Conservation (phyloP, 1,140 invertebrate genomes). For the Nymphalis io region DNA sequence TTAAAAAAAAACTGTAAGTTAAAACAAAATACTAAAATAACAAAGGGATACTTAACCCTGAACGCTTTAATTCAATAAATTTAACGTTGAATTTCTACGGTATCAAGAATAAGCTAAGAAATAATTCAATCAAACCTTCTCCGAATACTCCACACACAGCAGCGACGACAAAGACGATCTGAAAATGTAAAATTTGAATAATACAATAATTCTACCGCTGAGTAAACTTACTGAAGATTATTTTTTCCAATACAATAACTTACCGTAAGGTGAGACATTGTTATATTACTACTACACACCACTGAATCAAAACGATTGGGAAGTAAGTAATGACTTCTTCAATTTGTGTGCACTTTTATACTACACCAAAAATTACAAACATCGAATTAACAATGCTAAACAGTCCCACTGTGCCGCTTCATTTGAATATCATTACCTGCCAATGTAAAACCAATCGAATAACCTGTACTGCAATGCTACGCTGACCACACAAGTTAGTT, state of each 20-base stretch:
- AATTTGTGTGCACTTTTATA: conserved; percentile 72
- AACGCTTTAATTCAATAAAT: neutral
- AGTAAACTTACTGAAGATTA: neutral
- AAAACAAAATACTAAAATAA: no score
- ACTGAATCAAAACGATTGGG: conserved; percentile 52
- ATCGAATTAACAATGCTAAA: conserved; percentile 75
- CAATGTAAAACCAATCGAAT: conserved; percentile 54
- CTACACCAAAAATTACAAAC: conserved; percentile 69
- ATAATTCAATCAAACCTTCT: conserved; percentile 51
- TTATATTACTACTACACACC: conserved; percentile 51
- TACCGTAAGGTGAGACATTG: conserved; percentile 74
- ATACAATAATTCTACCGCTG: neutral
- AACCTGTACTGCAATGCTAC: conserved; percentile 43
- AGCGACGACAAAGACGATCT: conserved; percentile 75
- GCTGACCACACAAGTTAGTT: conserved; percentile 34
- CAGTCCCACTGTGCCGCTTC: conserved; percentile 56
- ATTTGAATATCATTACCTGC: conserved; percentile 75
- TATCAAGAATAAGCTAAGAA: neutral
- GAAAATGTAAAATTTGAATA: conserved; percentile 34
- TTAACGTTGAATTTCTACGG: neutral
- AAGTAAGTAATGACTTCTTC: conserved; percentile 54
- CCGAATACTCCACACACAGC: conserved; percentile 67
- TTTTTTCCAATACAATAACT: conserved; percentile 21
- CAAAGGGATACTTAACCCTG: no score
- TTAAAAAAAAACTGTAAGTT: no score